Percentiles rank a stretch among this genome's conserved stretches.
Evolutionary conservation across 2,797 vertebrate genomes (phyloP).

Genomic region (Tokudaia tokunoshimensis): DNA sequence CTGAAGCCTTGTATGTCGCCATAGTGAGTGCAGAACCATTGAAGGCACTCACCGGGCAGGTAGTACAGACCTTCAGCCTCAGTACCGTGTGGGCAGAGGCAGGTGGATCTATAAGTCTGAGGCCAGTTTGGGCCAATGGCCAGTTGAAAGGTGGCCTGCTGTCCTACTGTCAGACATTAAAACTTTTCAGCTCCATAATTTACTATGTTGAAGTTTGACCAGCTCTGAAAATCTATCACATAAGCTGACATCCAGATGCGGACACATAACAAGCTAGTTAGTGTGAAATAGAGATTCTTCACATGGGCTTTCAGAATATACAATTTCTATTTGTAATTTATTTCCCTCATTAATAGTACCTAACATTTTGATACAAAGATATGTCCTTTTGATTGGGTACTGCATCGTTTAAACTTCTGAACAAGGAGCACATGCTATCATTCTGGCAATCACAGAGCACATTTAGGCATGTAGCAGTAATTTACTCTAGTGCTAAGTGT

Average conservation of each 20-base stretch:
- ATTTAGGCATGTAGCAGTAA: not conserved
- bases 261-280: not conserved
- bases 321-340: not conserved
- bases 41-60: not conserved
- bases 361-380: not conserved
- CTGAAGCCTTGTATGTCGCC: not conserved
- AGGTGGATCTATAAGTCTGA: not conserved
- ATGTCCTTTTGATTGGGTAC: not conserved
- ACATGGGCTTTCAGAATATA: conserved; percentile 38
- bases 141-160: conserved; percentile 8
- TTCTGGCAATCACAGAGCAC: not conserved
- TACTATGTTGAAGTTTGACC: not conserved
- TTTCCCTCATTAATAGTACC: not conserved
- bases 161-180: not conserved
- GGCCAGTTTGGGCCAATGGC: not conserved
- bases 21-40: not conserved
- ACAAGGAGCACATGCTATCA: not conserved
- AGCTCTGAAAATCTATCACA: not conserved
- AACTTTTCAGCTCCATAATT: not conserved
- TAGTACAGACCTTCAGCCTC: not conserved
- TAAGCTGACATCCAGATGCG: not conserved
- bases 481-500: not conserved
- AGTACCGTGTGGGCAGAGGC: not conserved
- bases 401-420: conserved; percentile 33
- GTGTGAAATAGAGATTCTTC: not conserved